Evolutionary conservation across 2,888 invertebrate genomes (phyloP).

Genomic region (Ochropacha duplaris): DNA sequence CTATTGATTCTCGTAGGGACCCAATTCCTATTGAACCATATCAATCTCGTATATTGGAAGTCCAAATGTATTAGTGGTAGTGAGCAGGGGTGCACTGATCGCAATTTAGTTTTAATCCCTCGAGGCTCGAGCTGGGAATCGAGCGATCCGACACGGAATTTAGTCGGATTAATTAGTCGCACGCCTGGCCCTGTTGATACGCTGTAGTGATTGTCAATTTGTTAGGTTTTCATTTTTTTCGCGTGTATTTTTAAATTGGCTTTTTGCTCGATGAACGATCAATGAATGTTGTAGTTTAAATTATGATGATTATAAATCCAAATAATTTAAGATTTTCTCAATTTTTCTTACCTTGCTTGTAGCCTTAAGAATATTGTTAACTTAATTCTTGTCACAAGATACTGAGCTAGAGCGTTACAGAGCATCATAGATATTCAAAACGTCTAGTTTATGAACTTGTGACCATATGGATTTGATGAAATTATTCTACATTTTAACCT

Average conservation of each 20-base stretch:
- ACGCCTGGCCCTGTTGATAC: conserved; percentile 21
- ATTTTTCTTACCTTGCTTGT: no score
- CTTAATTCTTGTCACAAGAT: no score
- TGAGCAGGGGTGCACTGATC: conserved; percentile 23
- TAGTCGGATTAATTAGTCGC: conserved; percentile 31
- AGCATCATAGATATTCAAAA: no score
- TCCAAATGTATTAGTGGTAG: conserved; percentile 17
- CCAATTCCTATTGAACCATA: neutral
- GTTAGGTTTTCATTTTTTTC: conserved; percentile 14
- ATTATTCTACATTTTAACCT: no score
- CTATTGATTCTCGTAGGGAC: neutral
- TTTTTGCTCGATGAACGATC: conserved; percentile 6
- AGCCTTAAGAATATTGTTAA: no score
- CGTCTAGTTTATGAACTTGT: no score
- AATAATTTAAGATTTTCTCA: no score
- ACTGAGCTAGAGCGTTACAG: no score
- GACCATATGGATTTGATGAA: no score
- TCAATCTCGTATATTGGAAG: neutral
- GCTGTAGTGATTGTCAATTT: conserved; percentile 20
- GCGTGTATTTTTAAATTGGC: conserved; percentile 9
- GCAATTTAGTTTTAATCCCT: conserved; percentile 34
- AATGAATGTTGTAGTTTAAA: no score
- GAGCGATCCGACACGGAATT: conserved; percentile 12
- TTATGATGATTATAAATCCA: no score
- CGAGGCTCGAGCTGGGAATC: conserved; percentile 8